Evolutionary conservation across 2,113 vertebrate genomes (phyloP).

Genomic region (Tiliqua scincoides): DNA sequence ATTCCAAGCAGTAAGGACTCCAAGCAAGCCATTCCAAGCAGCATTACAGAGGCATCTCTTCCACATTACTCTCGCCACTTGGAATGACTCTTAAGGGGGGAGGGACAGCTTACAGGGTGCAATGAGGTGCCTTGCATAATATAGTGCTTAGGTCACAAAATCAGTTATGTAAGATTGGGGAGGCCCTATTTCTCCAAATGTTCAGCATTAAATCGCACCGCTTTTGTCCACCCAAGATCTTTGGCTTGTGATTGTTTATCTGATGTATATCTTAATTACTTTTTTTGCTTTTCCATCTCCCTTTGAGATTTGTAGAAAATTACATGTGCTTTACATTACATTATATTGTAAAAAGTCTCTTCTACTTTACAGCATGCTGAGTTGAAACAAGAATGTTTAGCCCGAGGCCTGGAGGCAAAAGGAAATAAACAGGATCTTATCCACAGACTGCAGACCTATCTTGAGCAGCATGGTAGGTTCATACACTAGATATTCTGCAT

Average conservation of each 20-base stretch:
- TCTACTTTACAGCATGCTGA: conserved; percentile 82
- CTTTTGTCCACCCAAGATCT: background rate
- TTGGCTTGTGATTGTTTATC: background rate
- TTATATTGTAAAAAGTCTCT: background rate
- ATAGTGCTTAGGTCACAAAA: background rate
- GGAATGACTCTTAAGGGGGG: too few relatives aligned
- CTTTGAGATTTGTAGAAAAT: conserved; percentile 1
- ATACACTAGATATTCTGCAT: background rate
- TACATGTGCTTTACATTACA: background rate
- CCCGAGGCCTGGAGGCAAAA: conserved; percentile 87
- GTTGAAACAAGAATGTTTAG: conserved; percentile 91
- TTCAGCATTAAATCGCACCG: background rate
- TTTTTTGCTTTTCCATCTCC: background rate
- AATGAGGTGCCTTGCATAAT: too few relatives aligned
- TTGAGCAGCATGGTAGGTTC: conserved; percentile 89
- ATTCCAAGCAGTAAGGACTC: too few relatives aligned
- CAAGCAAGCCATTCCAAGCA: too few relatives aligned
- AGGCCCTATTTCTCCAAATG: too few relatives aligned
- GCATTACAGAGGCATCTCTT: too few relatives aligned
- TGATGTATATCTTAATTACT: background rate
- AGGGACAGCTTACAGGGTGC: too few relatives aligned
- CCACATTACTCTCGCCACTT: too few relatives aligned
- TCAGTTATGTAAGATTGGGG: background rate
- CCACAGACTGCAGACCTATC: conserved; percentile 86
- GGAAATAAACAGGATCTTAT: conserved; percentile 94